Evolutionary conservation across 2,797 vertebrate genomes (phyloP).

Genomic region (Malacoraja senta): DNA sequence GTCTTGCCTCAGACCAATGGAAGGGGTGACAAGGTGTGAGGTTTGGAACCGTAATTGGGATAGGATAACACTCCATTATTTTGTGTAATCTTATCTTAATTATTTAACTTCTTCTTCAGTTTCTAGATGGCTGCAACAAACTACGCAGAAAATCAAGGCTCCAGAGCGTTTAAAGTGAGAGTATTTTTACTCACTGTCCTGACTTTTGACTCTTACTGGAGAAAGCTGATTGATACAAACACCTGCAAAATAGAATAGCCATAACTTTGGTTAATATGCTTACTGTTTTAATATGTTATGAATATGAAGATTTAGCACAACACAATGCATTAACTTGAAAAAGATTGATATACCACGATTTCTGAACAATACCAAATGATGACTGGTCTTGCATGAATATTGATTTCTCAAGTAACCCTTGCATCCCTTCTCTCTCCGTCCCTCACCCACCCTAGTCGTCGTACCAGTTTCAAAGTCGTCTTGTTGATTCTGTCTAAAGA

Average conservation of each 20-base stretch:
- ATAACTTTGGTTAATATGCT: not conserved
- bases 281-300: not conserved
- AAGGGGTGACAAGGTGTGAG: not conserved
- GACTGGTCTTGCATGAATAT: too few species aligned
- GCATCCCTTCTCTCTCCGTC: too few species aligned
- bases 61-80: not conserved
- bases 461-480: too few species aligned
- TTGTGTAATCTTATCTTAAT: not conserved
- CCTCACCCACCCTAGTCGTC: too few species aligned
- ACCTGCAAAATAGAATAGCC: conserved; percentile 8
- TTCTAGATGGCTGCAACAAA: not conserved
- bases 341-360: not conserved
- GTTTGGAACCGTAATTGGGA: too few species aligned
- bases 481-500: too few species aligned
- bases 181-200: not conserved
- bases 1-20: not conserved
- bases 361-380: not conserved
- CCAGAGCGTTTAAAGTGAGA: not conserved
- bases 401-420: too few species aligned
- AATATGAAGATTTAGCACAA: not conserved
- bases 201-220: not conserved
- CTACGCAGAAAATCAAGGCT: not conserved
- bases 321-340: not conserved
- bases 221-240: not conserved
- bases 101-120: not conserved